Base-by-base conservation (phyloP, 2,113 vertebrate species). In the Gambusia affinis region DNA sequence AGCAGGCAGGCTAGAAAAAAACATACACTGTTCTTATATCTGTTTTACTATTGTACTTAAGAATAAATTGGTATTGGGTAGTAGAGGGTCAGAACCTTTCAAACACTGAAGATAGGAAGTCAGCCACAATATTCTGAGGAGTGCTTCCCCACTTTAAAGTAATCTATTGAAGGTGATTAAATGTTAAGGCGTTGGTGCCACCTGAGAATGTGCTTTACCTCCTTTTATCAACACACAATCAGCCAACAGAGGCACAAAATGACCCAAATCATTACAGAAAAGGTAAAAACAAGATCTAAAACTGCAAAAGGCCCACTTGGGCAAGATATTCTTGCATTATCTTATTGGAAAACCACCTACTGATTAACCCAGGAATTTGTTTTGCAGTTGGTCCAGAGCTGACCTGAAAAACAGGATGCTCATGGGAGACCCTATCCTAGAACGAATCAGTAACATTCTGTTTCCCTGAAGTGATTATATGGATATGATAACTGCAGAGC, bases 401-500 rank as follows among this genome's bases (percentile, higher is more conserved):
- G 66, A 80, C 78, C 62, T 61, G 65, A 44, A 60, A 67, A 72
- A 79, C 79, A 86, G 82, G 27, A 76, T 61, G 72, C 54, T 67
- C 64, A 73, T 60, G 64, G 64, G 17, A 60, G 64, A 64, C 51
- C 65, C 60, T 76, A 68, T 64, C 79, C 78, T 42, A 76, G 71
- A 68, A 54, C 70, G 37, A 72, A 77, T 60, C 64, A 61, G 33
- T 80, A 89, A 76, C 57, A 82, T 81, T 70, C 66, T 69, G 37
- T 64, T 37, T 67, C 65, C 67, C 68, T 79, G 29, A 44, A 73
- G 82, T 78, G 86, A 84, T 85, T 73, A 73, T 75, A 76, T 51
- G 78, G 74, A 73, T 76, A 76, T 51, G 78, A 85, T 85, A 85
- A 84, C 69, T 66, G 37, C 14, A 12, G 30, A 75, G 75, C 76